phyloP scores from a whole-genome alignment of 2,797 vertebrate genomes.

The Protosalanx chinensis region DNA sequence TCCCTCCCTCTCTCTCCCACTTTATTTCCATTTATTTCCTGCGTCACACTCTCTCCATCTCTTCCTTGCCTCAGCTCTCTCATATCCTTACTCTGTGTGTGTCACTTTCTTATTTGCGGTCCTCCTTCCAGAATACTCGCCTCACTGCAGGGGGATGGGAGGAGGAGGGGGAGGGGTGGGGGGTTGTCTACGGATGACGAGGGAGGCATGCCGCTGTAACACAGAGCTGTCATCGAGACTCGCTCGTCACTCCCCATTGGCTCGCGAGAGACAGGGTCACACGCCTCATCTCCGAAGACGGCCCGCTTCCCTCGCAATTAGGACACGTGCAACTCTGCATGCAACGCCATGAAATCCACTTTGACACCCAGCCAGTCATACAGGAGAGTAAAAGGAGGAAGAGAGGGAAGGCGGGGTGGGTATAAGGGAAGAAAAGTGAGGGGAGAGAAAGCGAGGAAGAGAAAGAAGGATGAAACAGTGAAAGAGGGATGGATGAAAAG shows the following conservation, averaged over 20 bases:
- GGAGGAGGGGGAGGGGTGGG: background rate
- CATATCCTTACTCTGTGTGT: background rate
- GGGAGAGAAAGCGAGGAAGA: too few relatives aligned
- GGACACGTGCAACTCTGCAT: conserved; percentile 51
- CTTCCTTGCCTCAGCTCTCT: background rate
- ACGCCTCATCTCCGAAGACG: conserved; percentile 48
- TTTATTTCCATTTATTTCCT: background rate
- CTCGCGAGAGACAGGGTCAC: conserved; percentile 25
- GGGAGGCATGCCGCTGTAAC: too few relatives aligned
- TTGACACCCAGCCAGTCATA: conserved; percentile 37
- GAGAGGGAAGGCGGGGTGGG: background rate
- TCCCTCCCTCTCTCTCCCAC: background rate
- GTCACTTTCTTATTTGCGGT: background rate
- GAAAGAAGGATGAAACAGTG: background rate
- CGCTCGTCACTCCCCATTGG: background rate
- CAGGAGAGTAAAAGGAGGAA: conserved; percentile 28
- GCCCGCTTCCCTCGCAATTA: conserved; percentile 50
- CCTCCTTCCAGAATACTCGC: too few relatives aligned
- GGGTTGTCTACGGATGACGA: background rate
- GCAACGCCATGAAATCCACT: conserved; percentile 53
- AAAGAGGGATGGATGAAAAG: conserved; percentile 46
- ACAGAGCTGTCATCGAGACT: too few relatives aligned
- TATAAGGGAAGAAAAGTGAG: background rate
- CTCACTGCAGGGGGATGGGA: background rate
- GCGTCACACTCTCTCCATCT: background rate